Base-by-base conservation (phyloP, 2,888 invertebrate species). In the Abscondita cerata region DNA sequence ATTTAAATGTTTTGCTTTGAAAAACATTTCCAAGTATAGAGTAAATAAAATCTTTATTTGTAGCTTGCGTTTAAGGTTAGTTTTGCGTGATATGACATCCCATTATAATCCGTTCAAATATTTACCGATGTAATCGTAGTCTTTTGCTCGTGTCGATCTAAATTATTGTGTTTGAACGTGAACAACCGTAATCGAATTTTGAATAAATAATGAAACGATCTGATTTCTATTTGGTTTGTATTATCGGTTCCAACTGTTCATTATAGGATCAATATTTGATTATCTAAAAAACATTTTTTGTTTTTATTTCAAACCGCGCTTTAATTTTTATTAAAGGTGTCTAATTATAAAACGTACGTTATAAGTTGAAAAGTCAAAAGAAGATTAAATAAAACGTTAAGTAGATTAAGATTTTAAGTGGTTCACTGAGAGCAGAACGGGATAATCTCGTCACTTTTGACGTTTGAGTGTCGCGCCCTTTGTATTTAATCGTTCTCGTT, bases 81-180 rank as follows among this genome's bases (percentile, higher is more conserved):
- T 54, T 63, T 60, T 60, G 65, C 65, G 65, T 66, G 65, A 66
- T 66, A 66, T 66, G 65, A 66, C 65, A 66, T 60, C 52, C 63
- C 59, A 62, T 66, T 62, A 66, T 66, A 62, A 66, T 47, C 48
- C 48, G 57, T 62, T 70, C 67, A 70, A 70, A 70, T 70, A 70
- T 70, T 70, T 68, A 70, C 67, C 44, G 62, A 64, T 64, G 67
- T 70, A 70, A 70, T 69, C 56, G 70, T 66, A 68, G 68, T 70
- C 68, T 69, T 70, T 70, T 70, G 70, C 67, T 67, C 70, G 64
- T 65, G 69, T 69, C 68, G 69, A 68, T 70, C 70, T 65, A 69
- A 70, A 70, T 70, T 68, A 68, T 70, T 70, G 66, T 66, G 63
- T 63, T 64, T 60, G 58, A 60, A 62, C 56, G 66, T 53, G 62